Base-by-base conservation (phyloP, 2,113 vertebrate genomes). In the Ammospiza nelsoni region DNA sequence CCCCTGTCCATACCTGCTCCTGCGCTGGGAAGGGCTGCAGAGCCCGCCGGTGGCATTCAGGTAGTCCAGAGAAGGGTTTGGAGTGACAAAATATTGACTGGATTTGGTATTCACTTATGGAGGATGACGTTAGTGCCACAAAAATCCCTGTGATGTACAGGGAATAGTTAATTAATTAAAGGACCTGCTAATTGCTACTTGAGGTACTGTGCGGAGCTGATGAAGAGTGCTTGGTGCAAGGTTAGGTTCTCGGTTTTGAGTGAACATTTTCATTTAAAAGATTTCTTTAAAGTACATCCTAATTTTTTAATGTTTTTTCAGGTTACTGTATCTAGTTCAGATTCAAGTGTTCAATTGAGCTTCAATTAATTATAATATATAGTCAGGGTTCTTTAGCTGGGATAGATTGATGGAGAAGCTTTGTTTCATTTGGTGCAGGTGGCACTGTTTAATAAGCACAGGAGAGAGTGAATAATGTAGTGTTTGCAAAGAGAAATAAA, bases 381-480 rank as follows among this genome's bases (percentile, higher is more conserved):
- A 92, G 96, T 95, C 96, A 82, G 80, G 96, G 91, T 96, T 97
- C 96, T 98, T 98, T 97, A 95, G 95, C 97, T 96, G 96, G 90
- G 96, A 81, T 94, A 93, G 92, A 97, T 97, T 97, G 97, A 98
- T 97, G 97, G 96, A 95, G 96, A 97, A 98, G 97, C 97, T 97
- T 98, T 98, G 97, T 98, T 97, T 97, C 97, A 98, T 97, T 97
- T 98, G 97, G 97, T 98, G 98, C 98, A 98, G 97, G 98, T 98
- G 98, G 97, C 97, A 98, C 96, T 97, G 97, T 98, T 98, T 98
- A 98, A 98, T 98, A 98, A 98, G 97, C 98, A 98, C 95, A 97
- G 93, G 96, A 97, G 96, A 98, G 97, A 98, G 96, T 97, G 97
- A 97, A 97, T 98, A 98, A 97, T 98, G 98, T 97, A 98, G 96